phyloP scores from a whole-genome alignment of 2,888 invertebrate species.

The Scrobipalpa atriplicella region DNA sequence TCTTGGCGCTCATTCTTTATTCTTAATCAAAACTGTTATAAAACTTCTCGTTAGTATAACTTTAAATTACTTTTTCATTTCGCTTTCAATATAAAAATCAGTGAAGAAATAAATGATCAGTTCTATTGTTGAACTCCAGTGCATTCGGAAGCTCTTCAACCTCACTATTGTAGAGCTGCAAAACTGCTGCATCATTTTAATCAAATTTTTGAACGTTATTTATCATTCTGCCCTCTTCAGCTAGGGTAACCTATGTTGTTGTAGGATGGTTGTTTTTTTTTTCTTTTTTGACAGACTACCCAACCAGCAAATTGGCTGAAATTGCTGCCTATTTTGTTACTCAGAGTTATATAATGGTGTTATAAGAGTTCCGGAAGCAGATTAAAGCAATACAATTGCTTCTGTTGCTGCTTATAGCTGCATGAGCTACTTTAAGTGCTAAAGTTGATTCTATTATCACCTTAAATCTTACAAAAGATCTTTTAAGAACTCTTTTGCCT shows the following conservation, averaged over 20 bases:
- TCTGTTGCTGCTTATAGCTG: no score
- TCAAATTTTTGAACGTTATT: conserved; percentile 63
- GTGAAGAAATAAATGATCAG: conserved; percentile 50
- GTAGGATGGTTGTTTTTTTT: neutral
- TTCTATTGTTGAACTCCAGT: conserved; percentile 44
- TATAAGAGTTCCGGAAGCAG: no score
- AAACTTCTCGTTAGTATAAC: conserved; percentile 4
- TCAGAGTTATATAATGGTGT: no score
- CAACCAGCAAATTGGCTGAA: neutral
- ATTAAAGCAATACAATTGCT: no score
- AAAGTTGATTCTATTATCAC: no score
- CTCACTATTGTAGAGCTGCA: conserved; percentile 41
- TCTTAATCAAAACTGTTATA: neutral
- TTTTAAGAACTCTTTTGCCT: no score
- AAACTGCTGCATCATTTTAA: conserved; percentile 68
- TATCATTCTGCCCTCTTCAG: conserved; percentile 50
- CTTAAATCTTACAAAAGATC: no score
- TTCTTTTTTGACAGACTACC: neutral
- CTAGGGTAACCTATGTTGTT: conserved; percentile 1
- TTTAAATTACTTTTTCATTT: conserved; percentile 17
- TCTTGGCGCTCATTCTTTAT: neutral
- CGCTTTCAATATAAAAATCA: conserved; percentile 49
- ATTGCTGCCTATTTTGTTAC: no score
- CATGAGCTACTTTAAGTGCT: no score
- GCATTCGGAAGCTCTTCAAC: conserved; percentile 55